Base-by-base conservation (phyloP, 2,888 invertebrate genomes). In the Trachelus troglodyta region DNA sequence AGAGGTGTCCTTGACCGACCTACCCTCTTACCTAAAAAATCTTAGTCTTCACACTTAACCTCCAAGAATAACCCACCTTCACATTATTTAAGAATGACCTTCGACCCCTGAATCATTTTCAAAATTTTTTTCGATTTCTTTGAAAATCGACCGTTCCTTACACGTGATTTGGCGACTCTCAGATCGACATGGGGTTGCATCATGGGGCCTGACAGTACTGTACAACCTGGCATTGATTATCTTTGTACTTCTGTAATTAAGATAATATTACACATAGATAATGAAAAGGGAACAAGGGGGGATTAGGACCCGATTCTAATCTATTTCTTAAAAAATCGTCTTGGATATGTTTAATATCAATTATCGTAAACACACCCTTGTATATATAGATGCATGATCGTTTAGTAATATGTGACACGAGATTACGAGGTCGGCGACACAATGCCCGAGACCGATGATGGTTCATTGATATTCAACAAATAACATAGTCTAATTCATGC, bases 1-100 rank as follows among this genome's bases (percentile, higher is more conserved):
- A 69, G 37, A 71, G 23, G 71, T 12, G 71, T 71, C 71, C 71
- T 71, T 71, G 71, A 31, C 71, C 71, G 71, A 15, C 34, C 71
- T 71, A 33, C 71, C 12, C 23, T 15, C 56, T 56, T 56, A 23
- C 9, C 0, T 56, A 0, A 9, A 56, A 23, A 56, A 56, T 56
- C 23, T 56, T 56, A 23, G 15, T 23, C 56, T 56, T 56, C 9
- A 6, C 56, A 56, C 2, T 56, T 56, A 56, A 23, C 23, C 15
- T 9, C 56, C 9, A 23, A 2, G 1, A 56, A 9, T 56, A 23
- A 56, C 9, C 56, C 56, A 4, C 9, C 2, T 23, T 56, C 6
- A 6, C 40, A 6, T 56, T 23, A 6, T 9, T 23, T 1, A 9
- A 23, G 23, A 1, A 23, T 23, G 56, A 56, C 9, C 56, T 23